Conservation (phyloP, 1,140 invertebrate genomes). For the Bombus sylvicola region DNA sequence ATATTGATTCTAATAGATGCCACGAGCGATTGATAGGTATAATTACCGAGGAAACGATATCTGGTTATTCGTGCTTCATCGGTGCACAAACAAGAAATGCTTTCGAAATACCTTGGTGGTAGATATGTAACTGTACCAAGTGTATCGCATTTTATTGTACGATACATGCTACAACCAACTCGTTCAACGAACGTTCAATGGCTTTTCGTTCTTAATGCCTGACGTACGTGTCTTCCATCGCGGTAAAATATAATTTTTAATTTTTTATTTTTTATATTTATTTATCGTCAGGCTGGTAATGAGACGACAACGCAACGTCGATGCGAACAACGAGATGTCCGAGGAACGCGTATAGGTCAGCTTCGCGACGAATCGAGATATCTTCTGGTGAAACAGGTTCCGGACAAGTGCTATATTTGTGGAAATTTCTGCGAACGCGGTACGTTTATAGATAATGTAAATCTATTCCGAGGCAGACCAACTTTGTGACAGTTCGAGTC, state of each 20-base stretch:
- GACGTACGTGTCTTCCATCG: no score
- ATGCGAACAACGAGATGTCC: neutral
- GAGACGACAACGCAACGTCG: neutral
- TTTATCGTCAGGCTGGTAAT: rapidly evolving
- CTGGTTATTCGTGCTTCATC: neutral
- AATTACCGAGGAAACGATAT: neutral
- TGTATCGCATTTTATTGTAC: no score
- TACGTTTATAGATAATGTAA: no score
- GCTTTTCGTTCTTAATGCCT: neutral
- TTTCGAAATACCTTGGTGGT: no score
- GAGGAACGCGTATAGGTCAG: neutral
- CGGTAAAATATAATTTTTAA: neutral
- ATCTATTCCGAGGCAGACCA: no score
- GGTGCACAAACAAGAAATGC: no score
- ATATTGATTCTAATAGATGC: no score
- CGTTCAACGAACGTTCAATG: neutral
- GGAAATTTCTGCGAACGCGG: neutral
- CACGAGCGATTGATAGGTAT: no score
- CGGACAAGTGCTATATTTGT: neutral
- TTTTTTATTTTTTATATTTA: neutral
- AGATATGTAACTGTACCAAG: no score
- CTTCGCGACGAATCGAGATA: conserved; percentile 17
- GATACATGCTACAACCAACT: no score
- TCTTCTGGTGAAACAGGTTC: conserved; percentile 13
- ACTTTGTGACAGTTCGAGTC: no score